These are phyloP conservation scores for Nannospalax galili DNA, from an alignment of 2,113 vertebrate species.

Conservation along the genomic window DNA sequence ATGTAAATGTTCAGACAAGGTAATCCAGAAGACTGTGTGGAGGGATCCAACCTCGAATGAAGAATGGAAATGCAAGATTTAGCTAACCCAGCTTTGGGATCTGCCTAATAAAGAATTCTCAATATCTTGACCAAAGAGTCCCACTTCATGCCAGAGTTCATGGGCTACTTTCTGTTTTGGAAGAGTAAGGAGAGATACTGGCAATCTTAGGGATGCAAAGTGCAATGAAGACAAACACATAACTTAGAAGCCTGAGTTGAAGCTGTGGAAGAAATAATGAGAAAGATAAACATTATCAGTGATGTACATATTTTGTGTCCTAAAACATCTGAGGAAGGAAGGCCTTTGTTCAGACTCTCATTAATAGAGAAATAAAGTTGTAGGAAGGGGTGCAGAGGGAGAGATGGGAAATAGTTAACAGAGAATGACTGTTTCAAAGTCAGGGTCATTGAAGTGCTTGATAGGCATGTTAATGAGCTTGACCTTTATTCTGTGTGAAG, in stretches of 20 bases:
- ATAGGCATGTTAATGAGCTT: constrained; percentile 40
- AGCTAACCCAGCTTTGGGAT: no score
- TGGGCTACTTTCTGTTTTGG: not conserved
- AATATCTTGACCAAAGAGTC: not conserved
- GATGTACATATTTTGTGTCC: not conserved
- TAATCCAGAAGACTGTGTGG: not conserved
- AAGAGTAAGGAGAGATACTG: not conserved
- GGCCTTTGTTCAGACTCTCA: not conserved
- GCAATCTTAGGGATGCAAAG: not conserved
- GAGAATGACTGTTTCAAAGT: not conserved
- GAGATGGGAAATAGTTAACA: not conserved
- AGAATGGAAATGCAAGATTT: not conserved
- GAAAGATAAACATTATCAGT: not conserved
- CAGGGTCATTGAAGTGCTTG: not conserved
- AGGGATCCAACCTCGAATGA: not conserved
- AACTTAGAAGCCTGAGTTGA: not conserved
- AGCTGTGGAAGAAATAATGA: not conserved
- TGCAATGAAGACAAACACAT: not conserved
- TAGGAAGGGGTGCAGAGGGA: not conserved
- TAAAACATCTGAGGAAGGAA: not conserved
- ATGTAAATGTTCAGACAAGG: not conserved
- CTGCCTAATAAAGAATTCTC: not conserved
- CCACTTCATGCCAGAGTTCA: not conserved
- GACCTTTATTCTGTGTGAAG: constrained; percentile 37
- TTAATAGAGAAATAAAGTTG: not conserved